These are phyloP conservation scores for Phylloscopus collybita DNA, from an alignment of 2,797 vertebrate species.

Conservation along the genomic window DNA sequence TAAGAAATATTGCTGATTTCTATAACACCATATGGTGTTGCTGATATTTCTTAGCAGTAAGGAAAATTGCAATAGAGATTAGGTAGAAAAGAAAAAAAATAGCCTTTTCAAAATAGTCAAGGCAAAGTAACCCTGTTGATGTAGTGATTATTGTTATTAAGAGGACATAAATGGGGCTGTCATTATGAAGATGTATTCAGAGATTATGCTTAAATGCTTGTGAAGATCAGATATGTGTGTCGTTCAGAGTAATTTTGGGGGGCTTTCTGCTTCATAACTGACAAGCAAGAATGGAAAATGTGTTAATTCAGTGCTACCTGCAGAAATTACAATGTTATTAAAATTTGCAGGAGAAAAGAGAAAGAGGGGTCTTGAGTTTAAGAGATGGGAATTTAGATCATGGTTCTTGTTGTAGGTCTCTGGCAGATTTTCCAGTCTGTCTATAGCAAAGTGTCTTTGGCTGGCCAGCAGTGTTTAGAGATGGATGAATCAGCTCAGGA, in stretches of 20 bases:
- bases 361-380: neutral
- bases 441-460: neutral
- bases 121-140: constrained; percentile 58
- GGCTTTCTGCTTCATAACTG: constrained; percentile 39
- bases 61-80: constrained; percentile 24
- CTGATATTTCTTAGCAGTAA: constrained; percentile 19
- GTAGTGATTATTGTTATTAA: constrained; percentile 68
- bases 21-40: neutral
- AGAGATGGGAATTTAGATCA: neutral
- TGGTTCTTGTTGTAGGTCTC: neutral
- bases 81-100: constrained; percentile 1
- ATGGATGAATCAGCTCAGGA: neutral
- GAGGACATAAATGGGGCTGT: constrained; percentile 60
- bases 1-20: neutral
- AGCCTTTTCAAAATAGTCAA: constrained; percentile 54
- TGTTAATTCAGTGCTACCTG: constrained; percentile 37
- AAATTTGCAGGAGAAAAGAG: neutral
- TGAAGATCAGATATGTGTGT: constrained; percentile 36
- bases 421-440: neutral
- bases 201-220: constrained; percentile 57
- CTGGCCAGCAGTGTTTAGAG: neutral
- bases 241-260: constrained; percentile 42
- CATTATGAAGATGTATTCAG: constrained; percentile 58
- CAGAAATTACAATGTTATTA: constrained; percentile 19
- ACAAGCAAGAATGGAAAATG: constrained; percentile 17